Conservation (phyloP, 2,888 invertebrate genomes). For the Calephelis perditalis region DNA sequence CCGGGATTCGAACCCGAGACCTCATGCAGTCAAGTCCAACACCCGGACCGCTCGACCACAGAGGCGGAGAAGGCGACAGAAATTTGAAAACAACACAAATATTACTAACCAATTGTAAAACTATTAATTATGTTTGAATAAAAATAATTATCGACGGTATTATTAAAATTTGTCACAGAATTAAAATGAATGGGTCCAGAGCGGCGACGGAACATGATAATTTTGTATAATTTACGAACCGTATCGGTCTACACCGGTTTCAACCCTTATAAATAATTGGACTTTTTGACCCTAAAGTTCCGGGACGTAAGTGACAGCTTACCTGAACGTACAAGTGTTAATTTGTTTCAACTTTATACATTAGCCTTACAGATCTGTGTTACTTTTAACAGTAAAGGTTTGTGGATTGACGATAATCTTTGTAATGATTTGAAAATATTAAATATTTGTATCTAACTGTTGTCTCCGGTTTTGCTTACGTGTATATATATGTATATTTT, state of each 20-base stretch:
- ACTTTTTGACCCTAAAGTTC: conserved; percentile 12
- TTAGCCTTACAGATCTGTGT: neutral
- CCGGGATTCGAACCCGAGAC: too few relatives aligned
- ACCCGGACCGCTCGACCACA: too few relatives aligned
- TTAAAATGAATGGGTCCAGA: conserved; percentile 26
- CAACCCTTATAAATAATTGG: conserved; percentile 27
- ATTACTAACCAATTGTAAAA: neutral
- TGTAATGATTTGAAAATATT: too few relatives aligned
- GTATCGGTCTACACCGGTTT: conserved; percentile 22
- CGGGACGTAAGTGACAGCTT: conserved; percentile 9
- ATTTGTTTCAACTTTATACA: conserved; percentile 1
- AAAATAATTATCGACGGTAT: conserved; percentile 28
- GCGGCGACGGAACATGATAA: conserved; percentile 25
- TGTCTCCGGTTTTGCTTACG: too few relatives aligned
- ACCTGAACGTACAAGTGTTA: conserved; percentile 9
- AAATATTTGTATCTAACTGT: too few relatives aligned
- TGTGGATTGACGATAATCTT: too few relatives aligned
- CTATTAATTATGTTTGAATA: neutral
- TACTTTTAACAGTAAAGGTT: too few relatives aligned
- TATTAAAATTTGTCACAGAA: conserved; percentile 28
- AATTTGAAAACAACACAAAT: neutral
- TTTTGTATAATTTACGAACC: conserved; percentile 28
- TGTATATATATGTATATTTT: too few relatives aligned
- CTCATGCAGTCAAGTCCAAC: too few relatives aligned
- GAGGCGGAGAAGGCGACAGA: too few relatives aligned